Evolutionary conservation across 2,797 vertebrate genomes (phyloP), one percentile per base, ranked within the genome.

Genomic region (Siniperca obscura): DNA sequence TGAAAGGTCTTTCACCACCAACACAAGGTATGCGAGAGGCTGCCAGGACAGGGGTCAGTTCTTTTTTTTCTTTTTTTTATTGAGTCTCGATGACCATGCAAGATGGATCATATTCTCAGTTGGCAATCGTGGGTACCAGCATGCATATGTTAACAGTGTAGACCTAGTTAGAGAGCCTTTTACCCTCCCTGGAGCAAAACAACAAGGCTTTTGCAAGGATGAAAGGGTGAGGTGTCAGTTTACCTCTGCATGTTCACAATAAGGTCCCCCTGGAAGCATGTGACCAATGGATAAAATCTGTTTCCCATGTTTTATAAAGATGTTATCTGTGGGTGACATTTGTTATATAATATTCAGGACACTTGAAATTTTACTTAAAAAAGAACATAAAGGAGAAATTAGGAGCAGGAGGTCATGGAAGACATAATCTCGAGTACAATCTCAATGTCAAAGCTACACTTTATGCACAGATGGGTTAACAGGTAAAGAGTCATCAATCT

Each of bases 171-270:
- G 46, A 48, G 44, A 79, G 66, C 25, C 60, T 81, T 86, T 85
- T 60, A 62, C 11, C 70, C 60, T 69, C 38, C 81, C 44, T 5
- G 53, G 42, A 87, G 81, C 72, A 67, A 85, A 94, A 90, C 88
- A 92, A 92, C 81, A 81, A 87, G 84, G 85, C 86, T 86, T 91
- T 90, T 90, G 81, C 84, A 8, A 42, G 82, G 85, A 90, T 94
- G 85, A 95, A 94, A 94, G 89, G 83, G 53, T 38, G 69, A 73
- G 80, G 87, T 92, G 76, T 95, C 90, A 59, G 70, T 91, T 94
- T 95, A 94, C 91, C 76, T 65, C 42, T 46, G 74, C 76, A 52
- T 60, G 73, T 84, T 92, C 86, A 90, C 83, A 91, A 87, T 86
- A 72, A 87, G 25, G 86, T 93, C 88, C 89, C 91, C n/a, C 61